Evolutionary conservation across 37 sponge, comb jelly and placozoan species (phyloP).

Genomic region (Ephydatia muelleri): DNA sequence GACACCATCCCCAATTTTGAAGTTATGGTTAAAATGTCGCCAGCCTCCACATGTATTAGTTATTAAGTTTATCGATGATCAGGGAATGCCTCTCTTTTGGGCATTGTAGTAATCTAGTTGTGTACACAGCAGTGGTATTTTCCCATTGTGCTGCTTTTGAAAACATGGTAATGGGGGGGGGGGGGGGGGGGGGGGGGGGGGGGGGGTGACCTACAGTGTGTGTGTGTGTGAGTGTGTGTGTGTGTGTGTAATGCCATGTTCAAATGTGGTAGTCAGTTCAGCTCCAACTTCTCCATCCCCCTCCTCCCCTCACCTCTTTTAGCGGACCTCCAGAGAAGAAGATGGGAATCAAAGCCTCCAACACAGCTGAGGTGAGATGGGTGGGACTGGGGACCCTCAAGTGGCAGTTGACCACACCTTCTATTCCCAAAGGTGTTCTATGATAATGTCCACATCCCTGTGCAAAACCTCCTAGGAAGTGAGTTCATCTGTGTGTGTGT

Average conservation of each 20-base stretch:
- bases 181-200: background rate
- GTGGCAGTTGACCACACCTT: background rate
- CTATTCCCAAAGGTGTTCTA: conserved; percentile 54
- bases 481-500: conserved; percentile 1
- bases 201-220: conserved; percentile 16
- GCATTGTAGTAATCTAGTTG: too few relatives aligned
- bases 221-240: conserved; percentile 20
- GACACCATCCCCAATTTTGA: too few relatives aligned
- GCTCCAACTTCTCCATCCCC: background rate
- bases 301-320: background rate
- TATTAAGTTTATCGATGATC: too few relatives aligned
- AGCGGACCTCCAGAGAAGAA: conserved; percentile 99
- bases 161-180: too few relatives aligned
- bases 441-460: conserved; percentile 93
- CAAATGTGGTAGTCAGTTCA: background rate
- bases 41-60: too few relatives aligned
- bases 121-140: too few relatives aligned
- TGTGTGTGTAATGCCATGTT: conserved; percentile 1
- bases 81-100: too few relatives aligned
- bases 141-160: too few relatives aligned
- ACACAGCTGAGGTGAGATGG: conserved; percentile 89
- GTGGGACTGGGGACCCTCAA: background rate
- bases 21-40: too few relatives aligned
- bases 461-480: conserved; percentile 93
- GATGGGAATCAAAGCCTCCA: conserved; percentile 99